phyloP scores from a whole-genome alignment of 92 coral and sea anemone species.

The Paragorgia papillata region DNA sequence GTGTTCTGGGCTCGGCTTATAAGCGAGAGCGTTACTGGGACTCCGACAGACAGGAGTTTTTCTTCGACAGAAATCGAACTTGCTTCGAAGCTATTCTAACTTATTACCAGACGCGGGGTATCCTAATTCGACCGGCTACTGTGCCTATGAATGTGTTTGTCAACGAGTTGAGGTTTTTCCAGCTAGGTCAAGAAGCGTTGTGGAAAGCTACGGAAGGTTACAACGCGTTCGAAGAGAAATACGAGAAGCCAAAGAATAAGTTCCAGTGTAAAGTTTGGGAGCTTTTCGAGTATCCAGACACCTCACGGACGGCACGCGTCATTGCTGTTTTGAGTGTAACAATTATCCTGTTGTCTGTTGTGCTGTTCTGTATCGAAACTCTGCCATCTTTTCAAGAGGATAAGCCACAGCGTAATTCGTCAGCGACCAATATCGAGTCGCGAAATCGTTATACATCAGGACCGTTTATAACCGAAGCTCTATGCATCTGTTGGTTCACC shows the following conservation, averaged over 20 bases:
- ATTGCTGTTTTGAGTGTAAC: slow-evolving; percentile 81
- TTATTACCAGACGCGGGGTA: slow-evolving; percentile 92
- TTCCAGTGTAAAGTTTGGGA: slow-evolving; percentile 84
- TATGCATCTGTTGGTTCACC: slow-evolving; percentile 93
- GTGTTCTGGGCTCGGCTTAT: slow-evolving; percentile 79
- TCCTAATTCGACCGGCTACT: slow-evolving; percentile 82
- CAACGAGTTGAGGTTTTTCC: slow-evolving; percentile 84
- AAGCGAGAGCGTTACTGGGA: slow-evolving; percentile 81
- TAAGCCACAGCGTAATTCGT: slow-evolving; percentile 28
- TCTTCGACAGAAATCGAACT: slow-evolving; percentile 89
- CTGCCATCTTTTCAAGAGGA: slow-evolving; percentile 80
- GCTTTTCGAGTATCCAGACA: slow-evolving; percentile 91
- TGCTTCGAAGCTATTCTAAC: slow-evolving; percentile 96
- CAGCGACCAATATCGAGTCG: slow-evolving; percentile 9
- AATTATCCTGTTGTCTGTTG: slow-evolving; percentile 81
- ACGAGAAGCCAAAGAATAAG: slow-evolving; percentile 77
- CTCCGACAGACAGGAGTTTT: slow-evolving; percentile 73
- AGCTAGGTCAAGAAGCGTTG: slow-evolving; percentile 89
- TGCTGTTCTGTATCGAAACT: slow-evolving; percentile 93
- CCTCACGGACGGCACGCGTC: slow-evolving; percentile 77
- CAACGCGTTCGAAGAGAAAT: slow-evolving; percentile 56
- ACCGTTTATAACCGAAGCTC: slow-evolving; percentile 76
- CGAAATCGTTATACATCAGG: slow-evolving; percentile 52
- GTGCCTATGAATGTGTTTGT: slow-evolving; percentile 93
- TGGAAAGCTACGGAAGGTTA: slow-evolving; percentile 82